Conservation (phyloP, 2,888 invertebrate genomes). For the Caenorhabditis virilis region DNA sequence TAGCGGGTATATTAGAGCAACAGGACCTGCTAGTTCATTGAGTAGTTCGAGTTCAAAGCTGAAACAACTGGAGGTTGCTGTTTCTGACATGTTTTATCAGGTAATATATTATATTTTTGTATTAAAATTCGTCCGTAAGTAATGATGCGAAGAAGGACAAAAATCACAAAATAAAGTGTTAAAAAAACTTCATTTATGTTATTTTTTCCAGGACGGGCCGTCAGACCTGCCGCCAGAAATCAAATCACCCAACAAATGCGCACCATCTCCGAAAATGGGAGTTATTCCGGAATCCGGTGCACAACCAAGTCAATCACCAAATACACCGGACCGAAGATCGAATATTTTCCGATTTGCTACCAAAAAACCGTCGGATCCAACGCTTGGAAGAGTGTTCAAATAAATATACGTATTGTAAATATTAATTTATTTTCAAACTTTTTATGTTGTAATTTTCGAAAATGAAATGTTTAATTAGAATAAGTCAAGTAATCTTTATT, state of each 20-base stretch:
- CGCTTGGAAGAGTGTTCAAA: conserved; percentile 4
- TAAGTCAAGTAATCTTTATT: too few species aligned
- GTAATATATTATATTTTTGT: neutral
- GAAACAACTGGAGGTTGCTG: conserved; percentile 20
- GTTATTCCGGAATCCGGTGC: conserved; percentile 17
- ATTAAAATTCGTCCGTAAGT: too few species aligned
- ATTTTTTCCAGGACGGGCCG: conserved; percentile 14
- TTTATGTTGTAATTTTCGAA: neutral
- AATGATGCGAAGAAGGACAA: too few species aligned
- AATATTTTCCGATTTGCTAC: conserved; percentile 14
- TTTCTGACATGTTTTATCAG: conserved; percentile 25
- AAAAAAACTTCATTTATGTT: neutral
- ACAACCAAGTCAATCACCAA: neutral
- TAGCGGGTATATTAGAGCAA: conserved; percentile 8
- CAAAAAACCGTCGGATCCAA: conserved; percentile 7
- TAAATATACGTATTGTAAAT: neutral
- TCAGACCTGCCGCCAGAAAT: conserved; percentile 3
- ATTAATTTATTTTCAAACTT: conserved; percentile 1
- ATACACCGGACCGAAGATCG: neutral
- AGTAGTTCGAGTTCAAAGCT: conserved; percentile 20
- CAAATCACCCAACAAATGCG: conserved; percentile 13
- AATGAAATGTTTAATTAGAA: too few species aligned
- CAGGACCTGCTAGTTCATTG: conserved; percentile 12
- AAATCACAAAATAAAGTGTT: too few species aligned
- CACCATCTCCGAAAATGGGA: conserved; percentile 12